These are phyloP conservation scores for Anneissia japonica DNA, from an alignment of 35 echinoderm and acorn worm species.

Conservation along the genomic window DNA sequence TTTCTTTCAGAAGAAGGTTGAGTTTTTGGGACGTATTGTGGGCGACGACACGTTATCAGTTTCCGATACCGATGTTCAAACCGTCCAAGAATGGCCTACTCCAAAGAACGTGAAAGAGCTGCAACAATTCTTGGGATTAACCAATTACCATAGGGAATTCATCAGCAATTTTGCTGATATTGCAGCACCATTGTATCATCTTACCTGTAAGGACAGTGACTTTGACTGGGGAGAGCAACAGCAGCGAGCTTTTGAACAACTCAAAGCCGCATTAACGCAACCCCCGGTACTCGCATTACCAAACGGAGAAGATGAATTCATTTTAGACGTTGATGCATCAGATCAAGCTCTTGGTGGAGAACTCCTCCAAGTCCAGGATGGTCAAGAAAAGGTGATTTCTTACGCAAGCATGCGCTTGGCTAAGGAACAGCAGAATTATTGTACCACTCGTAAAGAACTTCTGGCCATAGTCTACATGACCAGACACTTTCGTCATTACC, in stretches of 20 bases:
- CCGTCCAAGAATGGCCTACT: slow-evolving; percentile 12
- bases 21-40: not conserved
- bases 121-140: slow-evolving; percentile 13
- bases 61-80: not conserved
- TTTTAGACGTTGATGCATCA: slow-evolving; percentile 45
- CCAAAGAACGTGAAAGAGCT: slow-evolving; percentile 2
- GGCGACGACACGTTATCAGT: not conserved
- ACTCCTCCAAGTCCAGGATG: slow-evolving; percentile 34
- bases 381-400: slow-evolving; percentile 24
- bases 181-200: slow-evolving; percentile 18
- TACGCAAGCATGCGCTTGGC: slow-evolving; percentile 27
- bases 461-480: slow-evolving; percentile 34
- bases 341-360: slow-evolving; percentile 33
- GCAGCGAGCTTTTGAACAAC: not conserved
- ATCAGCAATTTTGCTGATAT: slow-evolving; percentile 27
- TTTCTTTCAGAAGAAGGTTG: no score
- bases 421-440: slow-evolving; percentile 33
- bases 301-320: not conserved
- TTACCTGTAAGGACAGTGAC: slow-evolving; percentile 1
- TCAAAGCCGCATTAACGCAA: not conserved
- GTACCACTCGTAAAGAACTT: slow-evolving; percentile 34
- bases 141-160: slow-evolving; percentile 23
- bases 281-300: slow-evolving; percentile 18
- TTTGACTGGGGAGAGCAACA: slow-evolving; percentile 17
- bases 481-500: slow-evolving; percentile 39